phyloP scores from a whole-genome alignment of 2,797 vertebrate genomes.

The Paguma larvata region DNA sequence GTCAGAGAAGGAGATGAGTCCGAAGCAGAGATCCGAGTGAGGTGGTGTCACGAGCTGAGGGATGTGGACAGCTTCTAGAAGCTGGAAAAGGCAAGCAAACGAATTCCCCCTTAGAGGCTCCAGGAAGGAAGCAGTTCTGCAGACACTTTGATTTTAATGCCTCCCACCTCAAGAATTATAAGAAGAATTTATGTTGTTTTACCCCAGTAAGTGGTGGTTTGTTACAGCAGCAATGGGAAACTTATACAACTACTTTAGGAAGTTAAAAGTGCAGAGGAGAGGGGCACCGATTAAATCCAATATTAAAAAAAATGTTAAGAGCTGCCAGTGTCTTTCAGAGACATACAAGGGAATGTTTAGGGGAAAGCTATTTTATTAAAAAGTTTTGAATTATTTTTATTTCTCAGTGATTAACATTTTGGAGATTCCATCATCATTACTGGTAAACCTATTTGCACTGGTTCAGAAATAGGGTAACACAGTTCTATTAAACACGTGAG shows the following conservation, averaged over 20 bases:
- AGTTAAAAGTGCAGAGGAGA: neutral
- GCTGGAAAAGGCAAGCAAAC: neutral
- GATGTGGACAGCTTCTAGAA: neutral
- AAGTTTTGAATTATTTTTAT: neutral
- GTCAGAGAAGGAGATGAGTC: neutral
- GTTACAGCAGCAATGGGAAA: neutral
- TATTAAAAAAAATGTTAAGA: neutral
- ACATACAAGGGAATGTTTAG: neutral
- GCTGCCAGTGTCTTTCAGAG: neutral
- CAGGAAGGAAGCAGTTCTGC: neutral
- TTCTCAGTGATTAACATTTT: neutral
- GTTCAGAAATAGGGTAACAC: neutral
- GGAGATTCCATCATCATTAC: neutral
- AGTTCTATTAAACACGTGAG: neutral
- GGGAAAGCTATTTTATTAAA: slow-evolving; percentile 19
- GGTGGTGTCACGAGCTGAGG: neutral
- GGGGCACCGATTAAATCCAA: neutral
- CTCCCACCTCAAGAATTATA: neutral
- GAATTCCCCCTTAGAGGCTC: neutral
- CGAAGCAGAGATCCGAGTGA: neutral
- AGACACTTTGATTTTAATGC: neutral
- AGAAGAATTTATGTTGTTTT: neutral
- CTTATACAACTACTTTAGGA: neutral
- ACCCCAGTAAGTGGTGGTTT: neutral
- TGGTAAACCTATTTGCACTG: neutral